A percentile compares a stretch with the other conserved stretches of the same genome.
Conservation (phyloP, 1,140 invertebrate species). For the Olivierus martensii region DNA sequence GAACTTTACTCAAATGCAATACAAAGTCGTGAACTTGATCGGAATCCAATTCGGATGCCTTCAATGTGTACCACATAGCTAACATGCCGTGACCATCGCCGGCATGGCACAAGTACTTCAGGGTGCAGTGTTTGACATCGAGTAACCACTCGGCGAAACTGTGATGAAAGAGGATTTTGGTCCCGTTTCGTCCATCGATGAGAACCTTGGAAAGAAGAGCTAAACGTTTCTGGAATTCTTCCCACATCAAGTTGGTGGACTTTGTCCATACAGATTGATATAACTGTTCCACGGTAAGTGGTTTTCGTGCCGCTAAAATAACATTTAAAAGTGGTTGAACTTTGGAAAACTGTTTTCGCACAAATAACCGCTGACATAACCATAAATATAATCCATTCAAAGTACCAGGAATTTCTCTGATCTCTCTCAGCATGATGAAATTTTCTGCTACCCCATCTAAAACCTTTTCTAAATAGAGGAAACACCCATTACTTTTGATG, state of each 20-base stretch:
- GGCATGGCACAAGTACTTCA: conserved; percentile 78
- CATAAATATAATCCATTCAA: conserved; percentile 88
- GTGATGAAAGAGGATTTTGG: conserved; percentile 67
- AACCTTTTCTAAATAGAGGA: conserved; percentile 84
- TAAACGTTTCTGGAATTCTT: conserved; percentile 70
- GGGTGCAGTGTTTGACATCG: conserved; percentile 92
- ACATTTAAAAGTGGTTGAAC: conserved; percentile 72
- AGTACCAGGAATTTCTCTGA: conserved; percentile 82
- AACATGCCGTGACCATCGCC: conserved; percentile 77
- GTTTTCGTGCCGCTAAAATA: conserved; percentile 67
- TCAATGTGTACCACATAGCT: conserved; percentile 56
- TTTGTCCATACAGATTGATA: conserved; percentile 67
- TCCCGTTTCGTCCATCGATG: conserved; percentile 39
- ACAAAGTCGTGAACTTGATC: conserved; percentile 40
- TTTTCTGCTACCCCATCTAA: conserved; percentile 83
- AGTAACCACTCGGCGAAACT: conserved; percentile 88
- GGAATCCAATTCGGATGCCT: conserved; percentile 35
- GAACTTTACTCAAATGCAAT: conserved; percentile 37
- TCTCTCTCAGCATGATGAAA: conserved; percentile 72
- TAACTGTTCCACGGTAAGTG: conserved; percentile 60
- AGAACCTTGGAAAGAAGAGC: conserved; percentile 60
- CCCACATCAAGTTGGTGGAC: conserved; percentile 57
- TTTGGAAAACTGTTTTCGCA: conserved; percentile 72
- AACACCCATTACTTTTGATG: conserved; percentile 92
- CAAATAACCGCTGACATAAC: conserved; percentile 84